A percentile compares a stretch with the other conserved stretches of the same genome.
phyloP scores from a whole-genome alignment of 2,797 vertebrate genomes.

The Thunnus albacares region DNA sequence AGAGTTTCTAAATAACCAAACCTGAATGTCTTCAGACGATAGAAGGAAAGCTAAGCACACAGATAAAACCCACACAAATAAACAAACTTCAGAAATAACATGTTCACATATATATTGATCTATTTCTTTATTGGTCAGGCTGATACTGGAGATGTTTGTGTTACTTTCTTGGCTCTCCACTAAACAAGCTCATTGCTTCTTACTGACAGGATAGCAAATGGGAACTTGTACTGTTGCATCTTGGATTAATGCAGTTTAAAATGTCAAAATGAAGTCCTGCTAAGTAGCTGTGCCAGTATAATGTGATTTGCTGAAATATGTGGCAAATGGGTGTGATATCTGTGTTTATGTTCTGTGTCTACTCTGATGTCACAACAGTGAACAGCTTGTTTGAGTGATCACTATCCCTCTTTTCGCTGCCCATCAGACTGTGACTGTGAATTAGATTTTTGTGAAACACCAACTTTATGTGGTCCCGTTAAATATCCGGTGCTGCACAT shows the following conservation, averaged over 20 bases:
- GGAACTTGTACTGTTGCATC: background rate
- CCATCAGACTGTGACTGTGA: background rate
- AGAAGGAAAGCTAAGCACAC: background rate
- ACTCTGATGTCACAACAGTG: background rate
- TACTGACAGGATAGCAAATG: background rate
- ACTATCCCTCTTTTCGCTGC: slow-evolving; percentile 9
- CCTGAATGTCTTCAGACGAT: background rate
- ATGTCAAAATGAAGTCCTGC: background rate
- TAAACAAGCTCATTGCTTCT: background rate
- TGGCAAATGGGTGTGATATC: background rate
- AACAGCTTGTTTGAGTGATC: background rate
- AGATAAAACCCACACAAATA: background rate
- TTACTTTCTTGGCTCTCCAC: background rate
- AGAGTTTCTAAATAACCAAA: slow-evolving; percentile 13
- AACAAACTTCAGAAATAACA: slow-evolving; percentile 4
- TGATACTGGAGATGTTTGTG: background rate
- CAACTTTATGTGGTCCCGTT: background rate
- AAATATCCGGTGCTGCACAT: background rate
- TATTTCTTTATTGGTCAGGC: background rate
- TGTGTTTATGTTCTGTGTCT: background rate
- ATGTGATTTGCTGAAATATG: background rate
- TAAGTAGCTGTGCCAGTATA: background rate
- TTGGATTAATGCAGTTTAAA: background rate
- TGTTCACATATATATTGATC: background rate
- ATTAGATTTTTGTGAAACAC: background rate